phyloP scores from a whole-genome alignment of 1,140 invertebrate species.

The Cepaea nemoralis region DNA sequence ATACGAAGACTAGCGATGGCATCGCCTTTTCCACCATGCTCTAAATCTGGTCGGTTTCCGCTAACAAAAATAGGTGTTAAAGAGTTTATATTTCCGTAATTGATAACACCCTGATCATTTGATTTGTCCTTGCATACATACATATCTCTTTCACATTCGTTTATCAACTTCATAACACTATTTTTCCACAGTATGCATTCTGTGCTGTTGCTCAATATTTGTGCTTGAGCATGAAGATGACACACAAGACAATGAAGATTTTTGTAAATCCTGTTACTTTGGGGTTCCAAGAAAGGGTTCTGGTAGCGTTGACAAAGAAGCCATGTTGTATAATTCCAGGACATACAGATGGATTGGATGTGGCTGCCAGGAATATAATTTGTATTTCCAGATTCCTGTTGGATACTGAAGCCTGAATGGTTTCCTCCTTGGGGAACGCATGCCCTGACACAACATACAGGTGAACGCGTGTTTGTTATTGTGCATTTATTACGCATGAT shows the following conservation, averaged over 20 bases:
- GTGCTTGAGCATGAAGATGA: background rate
- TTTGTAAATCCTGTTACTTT: background rate
- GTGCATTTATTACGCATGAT: background rate
- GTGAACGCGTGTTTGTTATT: background rate
- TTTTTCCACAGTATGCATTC: no score
- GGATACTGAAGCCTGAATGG: no score
- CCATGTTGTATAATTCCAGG: background rate
- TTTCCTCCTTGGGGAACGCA: background rate
- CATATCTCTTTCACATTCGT: no score
- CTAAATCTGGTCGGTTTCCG: no score
- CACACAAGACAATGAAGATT: background rate
- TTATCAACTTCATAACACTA: no score
- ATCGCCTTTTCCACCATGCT: background rate
- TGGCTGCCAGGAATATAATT: background rate
- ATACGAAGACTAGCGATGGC: constrained; percentile 21
- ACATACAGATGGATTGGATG: background rate
- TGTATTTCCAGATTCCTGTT: background rate
- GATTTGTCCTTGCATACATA: no score
- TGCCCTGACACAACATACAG: background rate
- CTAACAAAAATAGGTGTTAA: no score
- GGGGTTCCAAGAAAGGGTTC: background rate
- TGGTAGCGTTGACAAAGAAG: background rate
- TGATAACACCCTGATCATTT: no score
- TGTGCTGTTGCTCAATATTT: background rate
- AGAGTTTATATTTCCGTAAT: no score